A percentile compares a stretch with the other conserved stretches of the same genome.
phyloP scores from a whole-genome alignment of 2,113 vertebrate genomes.

The Pithys albifrons region DNA sequence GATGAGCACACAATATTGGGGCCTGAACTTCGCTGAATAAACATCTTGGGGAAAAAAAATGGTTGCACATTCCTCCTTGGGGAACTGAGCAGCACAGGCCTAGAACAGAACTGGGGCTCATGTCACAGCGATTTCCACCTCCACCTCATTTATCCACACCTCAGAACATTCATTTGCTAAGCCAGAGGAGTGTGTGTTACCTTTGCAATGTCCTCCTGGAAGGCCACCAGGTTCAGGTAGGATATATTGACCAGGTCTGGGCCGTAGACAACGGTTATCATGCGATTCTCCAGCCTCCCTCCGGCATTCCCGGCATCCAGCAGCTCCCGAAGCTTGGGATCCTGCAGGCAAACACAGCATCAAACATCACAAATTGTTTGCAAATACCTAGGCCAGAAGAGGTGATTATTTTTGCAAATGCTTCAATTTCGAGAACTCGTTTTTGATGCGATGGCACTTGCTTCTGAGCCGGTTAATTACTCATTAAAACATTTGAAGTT shows the following conservation, averaged over 20 bases:
- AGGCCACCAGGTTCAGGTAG: constrained; percentile 93
- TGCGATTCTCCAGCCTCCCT: constrained; percentile 88
- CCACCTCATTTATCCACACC: background rate
- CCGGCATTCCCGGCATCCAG: constrained; percentile 86
- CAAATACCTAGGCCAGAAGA: background rate
- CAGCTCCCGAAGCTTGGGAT: constrained; percentile 90
- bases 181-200: constrained; percentile 59
- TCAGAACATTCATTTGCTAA: background rate
- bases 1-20: background rate
- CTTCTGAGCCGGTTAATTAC: background rate
- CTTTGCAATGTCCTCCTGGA: constrained; percentile 95
- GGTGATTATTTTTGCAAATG: background rate
- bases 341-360: constrained; percentile 69
- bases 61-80: background rate
- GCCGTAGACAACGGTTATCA: constrained; percentile 93
- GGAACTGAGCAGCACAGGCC: background rate
- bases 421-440: background rate
- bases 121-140: background rate
- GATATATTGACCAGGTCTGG: constrained; percentile 94
- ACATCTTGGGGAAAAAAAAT: background rate
- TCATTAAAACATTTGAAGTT: background rate
- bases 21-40: background rate
- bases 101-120: background rate
- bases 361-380: too few species aligned
- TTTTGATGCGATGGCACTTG: background rate